Conservation (phyloP, 2,888 invertebrate species). For the Myopa tessellatipennis region DNA sequence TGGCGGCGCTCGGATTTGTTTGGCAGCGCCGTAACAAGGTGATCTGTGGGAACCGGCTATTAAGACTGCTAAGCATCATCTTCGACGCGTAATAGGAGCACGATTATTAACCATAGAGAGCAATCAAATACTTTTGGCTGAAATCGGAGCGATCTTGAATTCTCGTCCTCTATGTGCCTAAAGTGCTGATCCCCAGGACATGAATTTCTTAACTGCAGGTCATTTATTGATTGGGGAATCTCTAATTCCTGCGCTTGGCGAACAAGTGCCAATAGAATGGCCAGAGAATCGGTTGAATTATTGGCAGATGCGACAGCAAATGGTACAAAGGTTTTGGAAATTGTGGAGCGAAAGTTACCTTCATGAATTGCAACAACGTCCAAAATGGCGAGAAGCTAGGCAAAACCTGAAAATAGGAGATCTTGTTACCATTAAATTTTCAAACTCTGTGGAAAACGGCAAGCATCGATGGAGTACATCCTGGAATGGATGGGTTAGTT, state of each 20-base stretch:
- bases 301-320: too few species aligned
- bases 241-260: conserved; percentile 35
- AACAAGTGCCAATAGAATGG: conserved; percentile 35
- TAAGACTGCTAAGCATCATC: too few species aligned
- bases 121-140: conserved; percentile 40
- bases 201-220: conserved; percentile 27
- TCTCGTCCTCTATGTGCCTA: conserved; percentile 37
- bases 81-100: too few species aligned
- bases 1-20: conserved; percentile 20
- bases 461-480: conserved; percentile 20
- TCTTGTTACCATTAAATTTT: conserved; percentile 34
- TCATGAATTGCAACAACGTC: conserved; percentile 42
- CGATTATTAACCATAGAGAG: too few species aligned
- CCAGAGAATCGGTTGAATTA: too few species aligned
- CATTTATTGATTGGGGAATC: conserved; percentile 37
- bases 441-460: conserved; percentile 36
- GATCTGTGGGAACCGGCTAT: too few species aligned
- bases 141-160: conserved; percentile 47
- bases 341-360: conserved; percentile 43
- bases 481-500: too few species aligned
- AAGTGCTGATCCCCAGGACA: conserved; percentile 31
- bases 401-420: conserved; percentile 42
- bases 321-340: conserved; percentile 45
- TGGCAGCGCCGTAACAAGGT: conserved; percentile 47
- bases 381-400: too few species aligned